Conservation (phyloP, 2,888 invertebrate species). For the Cephus pulcher region DNA sequence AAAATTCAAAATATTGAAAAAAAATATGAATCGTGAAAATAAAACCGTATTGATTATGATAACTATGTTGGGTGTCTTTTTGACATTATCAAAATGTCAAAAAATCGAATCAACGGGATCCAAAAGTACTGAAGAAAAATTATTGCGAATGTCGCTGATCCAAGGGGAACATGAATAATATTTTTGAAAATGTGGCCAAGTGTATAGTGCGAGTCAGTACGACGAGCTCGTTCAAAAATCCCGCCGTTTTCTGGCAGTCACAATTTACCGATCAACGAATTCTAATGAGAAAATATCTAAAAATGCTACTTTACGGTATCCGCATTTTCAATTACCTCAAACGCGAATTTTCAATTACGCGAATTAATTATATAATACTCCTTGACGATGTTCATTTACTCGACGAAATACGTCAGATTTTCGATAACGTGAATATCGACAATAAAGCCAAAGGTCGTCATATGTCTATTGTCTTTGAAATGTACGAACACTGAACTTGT, state of each 20-base stretch:
- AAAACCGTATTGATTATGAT: too few relatives aligned
- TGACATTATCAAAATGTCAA: too few relatives aligned
- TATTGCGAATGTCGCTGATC: too few relatives aligned
- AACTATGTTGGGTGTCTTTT: too few relatives aligned
- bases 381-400: neutral
- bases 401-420: neutral
- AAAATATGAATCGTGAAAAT: too few relatives aligned
- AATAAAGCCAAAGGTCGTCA: constrained; percentile 8
- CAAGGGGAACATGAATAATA: too few relatives aligned
- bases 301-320: neutral
- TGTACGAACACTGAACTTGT: constrained; percentile 1
- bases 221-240: neutral
- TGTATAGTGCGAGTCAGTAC: neutral
- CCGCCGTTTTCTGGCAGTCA: constrained; percentile 8
- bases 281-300: constrained; percentile 8
- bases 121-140: too few relatives aligned
- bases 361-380: neutral
- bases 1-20: too few relatives aligned
- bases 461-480: neutral
- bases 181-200: neutral
- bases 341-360: neutral
- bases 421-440: neutral
- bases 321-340: neutral
- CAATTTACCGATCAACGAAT: constrained; percentile 2
- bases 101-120: too few relatives aligned